Percentiles rank a stretch among this genome's conserved stretches.
phyloP scores from a whole-genome alignment of 1,140 invertebrate species.

The Zaprionus capensis region DNA sequence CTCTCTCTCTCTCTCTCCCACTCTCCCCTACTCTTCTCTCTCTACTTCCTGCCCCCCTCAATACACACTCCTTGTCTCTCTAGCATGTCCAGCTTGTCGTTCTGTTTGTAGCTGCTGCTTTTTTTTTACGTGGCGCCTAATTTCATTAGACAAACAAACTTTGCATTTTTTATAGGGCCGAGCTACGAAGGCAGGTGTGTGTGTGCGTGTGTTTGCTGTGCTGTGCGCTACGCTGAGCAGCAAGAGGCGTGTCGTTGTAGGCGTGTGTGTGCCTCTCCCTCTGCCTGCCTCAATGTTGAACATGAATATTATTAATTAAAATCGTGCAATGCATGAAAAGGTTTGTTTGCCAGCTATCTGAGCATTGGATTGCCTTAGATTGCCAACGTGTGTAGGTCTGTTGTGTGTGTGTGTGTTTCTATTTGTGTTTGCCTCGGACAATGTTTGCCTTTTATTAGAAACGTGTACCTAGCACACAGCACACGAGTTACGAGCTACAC shows the following conservation, averaged over 20 bases:
- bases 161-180: conserved; percentile 25
- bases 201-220: conserved; percentile 18
- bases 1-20: background rate
- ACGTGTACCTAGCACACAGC: conserved; percentile 35
- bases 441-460: conserved; percentile 77
- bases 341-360: conserved; percentile 58
- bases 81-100: background rate
- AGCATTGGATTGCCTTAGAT: conserved; percentile 49
- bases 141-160: conserved; percentile 53
- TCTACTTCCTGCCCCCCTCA: background rate
- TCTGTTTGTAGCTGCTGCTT: background rate
- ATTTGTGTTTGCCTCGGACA: conserved; percentile 64
- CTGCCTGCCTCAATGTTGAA: conserved; percentile 5
- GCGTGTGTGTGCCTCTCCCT: background rate
- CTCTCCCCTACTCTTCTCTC: background rate
- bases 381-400: conserved; percentile 1
- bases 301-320: conserved; percentile 83
- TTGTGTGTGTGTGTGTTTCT: conserved; percentile 41
- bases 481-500: conserved; percentile 4
- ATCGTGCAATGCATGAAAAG: conserved; percentile 79
- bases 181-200: background rate
- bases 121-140: conserved; percentile 31
- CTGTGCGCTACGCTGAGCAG: conserved; percentile 1
- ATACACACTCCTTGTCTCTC: background rate
- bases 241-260: background rate